Percentiles rank a stretch among this genome's conserved stretches.
Evolutionary conservation across 30 jellyfish, hydroid and myxozoan species (phyloP).

Genomic region (Sanderia malayensis): DNA sequence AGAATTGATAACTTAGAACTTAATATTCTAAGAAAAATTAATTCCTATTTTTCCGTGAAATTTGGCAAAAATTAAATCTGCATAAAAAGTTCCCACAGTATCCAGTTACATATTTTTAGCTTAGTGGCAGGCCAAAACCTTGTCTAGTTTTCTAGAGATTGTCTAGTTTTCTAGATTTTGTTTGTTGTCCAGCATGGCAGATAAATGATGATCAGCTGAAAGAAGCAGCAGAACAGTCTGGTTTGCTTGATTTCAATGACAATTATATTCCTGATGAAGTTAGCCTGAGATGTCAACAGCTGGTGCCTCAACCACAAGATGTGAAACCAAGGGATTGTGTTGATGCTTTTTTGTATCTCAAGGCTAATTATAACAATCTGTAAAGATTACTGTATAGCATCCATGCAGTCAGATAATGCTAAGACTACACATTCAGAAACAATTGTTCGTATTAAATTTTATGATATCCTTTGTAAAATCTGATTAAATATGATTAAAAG

Average conservation of each 20-base stretch:
- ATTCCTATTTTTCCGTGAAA: not conserved
- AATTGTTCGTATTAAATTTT: not conserved
- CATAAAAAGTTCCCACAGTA: slow-evolving; percentile 2
- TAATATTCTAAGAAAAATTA: not conserved
- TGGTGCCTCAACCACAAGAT: slow-evolving; percentile 5
- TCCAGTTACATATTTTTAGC: not conserved
- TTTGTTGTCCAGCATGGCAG: not conserved
- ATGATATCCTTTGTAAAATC: slow-evolving; percentile 1
- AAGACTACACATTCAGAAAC: not conserved
- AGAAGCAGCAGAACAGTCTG: slow-evolving; percentile 5
- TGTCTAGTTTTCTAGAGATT: too few species aligned
- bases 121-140: not conserved
- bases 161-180: slow-evolving; percentile 1
- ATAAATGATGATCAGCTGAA: not conserved
- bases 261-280: not conserved
- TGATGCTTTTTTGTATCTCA: not conserved
- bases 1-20: not conserved
- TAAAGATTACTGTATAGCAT: slow-evolving; percentile 1
- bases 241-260: not conserved
- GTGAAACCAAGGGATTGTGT: slow-evolving; percentile 4
- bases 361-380: slow-evolving; percentile 1
- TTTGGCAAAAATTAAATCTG: not conserved
- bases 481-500: not conserved
- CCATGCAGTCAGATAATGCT: slow-evolving; percentile 2
- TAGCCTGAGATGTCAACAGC: slow-evolving; percentile 3